Base-by-base conservation (phyloP, 2,797 vertebrate genomes). In the Micrastur ruficollis region DNA sequence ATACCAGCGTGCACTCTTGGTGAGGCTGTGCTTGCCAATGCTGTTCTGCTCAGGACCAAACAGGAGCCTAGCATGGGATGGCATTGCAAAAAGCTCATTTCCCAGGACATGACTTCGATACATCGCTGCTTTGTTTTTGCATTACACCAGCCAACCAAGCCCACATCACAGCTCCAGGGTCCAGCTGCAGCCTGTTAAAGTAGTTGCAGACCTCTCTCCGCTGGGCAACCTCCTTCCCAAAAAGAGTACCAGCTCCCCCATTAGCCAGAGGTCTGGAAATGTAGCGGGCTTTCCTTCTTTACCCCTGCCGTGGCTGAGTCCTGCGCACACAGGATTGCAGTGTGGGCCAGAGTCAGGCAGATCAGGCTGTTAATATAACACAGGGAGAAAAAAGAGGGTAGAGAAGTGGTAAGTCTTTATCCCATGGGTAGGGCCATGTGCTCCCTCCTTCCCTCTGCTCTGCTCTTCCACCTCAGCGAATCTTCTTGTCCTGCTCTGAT, bases 1-100 rank as follows among this genome's bases (percentile, higher is more conserved):
- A 14, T 6, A n/a, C 23, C 67, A 61, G 2, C 0, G 1, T 12
- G 31, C 4, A 0, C 31, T 31, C 11, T 10, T 52, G 31, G 11
- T 44, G 79, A 76, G 38, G 46, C 42, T 62, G 59, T 22, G 25
- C 17, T 42, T 42, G 67, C 26, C 53, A 7, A 2, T 9, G 40
- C 12, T 46, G 18, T 8, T 23, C 44, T 73, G 25, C 53, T 70
- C 10, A 76, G 52, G 13, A 47, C n/a, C 40, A 25, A 61, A 40
- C 4, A 73, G n/a, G 7, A 55, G 5, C 31, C 8, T 23, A 8
- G 38, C 19, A 5, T 14, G 50, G 25, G 32, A 19, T 13, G 42
- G n/a, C 26, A 11, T 0, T 25, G 49, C 16, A 67, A 74, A 90
- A 52, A 47, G 11, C 14, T 49, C 16, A 10, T 78, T 63, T 44